phyloP scores from a whole-genome alignment of 2,113 vertebrate genomes.

The Hippocampus comes region DNA sequence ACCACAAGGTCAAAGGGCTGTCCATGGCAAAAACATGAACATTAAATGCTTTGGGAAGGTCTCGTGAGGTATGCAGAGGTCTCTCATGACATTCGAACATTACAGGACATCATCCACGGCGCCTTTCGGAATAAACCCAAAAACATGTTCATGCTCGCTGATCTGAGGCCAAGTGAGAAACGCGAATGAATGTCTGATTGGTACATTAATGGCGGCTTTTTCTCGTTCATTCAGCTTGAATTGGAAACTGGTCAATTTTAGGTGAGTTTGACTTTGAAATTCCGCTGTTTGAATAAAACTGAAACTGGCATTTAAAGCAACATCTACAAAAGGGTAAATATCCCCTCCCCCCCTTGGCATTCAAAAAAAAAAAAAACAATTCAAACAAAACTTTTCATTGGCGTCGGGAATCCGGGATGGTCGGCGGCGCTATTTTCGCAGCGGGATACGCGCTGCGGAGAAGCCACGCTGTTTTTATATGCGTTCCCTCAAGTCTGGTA shows the following conservation, averaged over 20 bases:
- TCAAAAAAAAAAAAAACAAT: slow-evolving; percentile 5
- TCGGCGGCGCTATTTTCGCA: slow-evolving; percentile 21
- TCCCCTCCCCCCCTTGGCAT: slow-evolving; percentile 16
- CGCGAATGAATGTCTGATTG: background rate
- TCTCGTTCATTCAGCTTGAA: background rate
- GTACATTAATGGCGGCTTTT: background rate
- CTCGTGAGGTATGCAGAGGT: background rate
- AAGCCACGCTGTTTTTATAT: slow-evolving; percentile 16
- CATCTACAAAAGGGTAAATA: slow-evolving; percentile 20
- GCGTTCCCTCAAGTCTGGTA: slow-evolving; percentile 19
- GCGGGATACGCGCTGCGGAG: slow-evolving; percentile 11
- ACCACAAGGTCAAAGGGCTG: background rate
- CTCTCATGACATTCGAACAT: background rate
- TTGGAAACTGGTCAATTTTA: background rate
- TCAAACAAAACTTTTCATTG: slow-evolving; percentile 41
- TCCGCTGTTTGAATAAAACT: background rate
- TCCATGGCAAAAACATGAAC: background rate
- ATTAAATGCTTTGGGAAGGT: background rate
- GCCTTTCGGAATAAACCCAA: background rate
- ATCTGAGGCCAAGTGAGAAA: background rate
- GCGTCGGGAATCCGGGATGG: slow-evolving; percentile 21
- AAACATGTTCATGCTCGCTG: background rate
- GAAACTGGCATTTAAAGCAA: slow-evolving; percentile 20
- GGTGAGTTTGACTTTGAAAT: background rate
- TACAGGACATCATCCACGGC: background rate